phyloP scores from a whole-genome alignment of 2,888 invertebrate species.

The Harmothoe impar region DNA sequence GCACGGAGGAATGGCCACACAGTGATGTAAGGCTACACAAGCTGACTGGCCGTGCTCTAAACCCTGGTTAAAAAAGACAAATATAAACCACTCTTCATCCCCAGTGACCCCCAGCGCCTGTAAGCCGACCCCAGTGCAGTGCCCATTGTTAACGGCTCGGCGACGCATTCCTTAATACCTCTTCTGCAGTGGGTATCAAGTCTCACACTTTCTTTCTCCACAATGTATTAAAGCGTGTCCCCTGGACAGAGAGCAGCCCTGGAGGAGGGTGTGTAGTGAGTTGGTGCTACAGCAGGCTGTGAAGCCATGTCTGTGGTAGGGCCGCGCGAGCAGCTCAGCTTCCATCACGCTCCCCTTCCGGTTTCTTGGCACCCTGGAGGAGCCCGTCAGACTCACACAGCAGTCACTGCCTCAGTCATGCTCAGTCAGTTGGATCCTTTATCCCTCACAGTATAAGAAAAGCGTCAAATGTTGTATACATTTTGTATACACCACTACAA shows the following conservation, averaged over 20 bases:
- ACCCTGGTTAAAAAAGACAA: background rate
- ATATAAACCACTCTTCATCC: background rate
- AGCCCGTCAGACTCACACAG: background rate
- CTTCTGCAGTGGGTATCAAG: too few relatives aligned
- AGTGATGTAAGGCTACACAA: constrained; percentile 22
- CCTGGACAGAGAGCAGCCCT: too few relatives aligned
- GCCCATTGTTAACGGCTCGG: constrained; percentile 11
- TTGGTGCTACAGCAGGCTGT: background rate
- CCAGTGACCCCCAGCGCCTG: constrained; percentile 2
- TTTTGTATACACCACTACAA: too few relatives aligned
- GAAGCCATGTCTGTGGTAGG: background rate
- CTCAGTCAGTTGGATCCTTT: too few relatives aligned
- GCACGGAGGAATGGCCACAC: constrained; percentile 14
- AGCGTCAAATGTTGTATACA: too few relatives aligned
- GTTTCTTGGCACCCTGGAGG: constrained; percentile 51
- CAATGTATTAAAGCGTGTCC: too few relatives aligned
- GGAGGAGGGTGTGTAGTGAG: background rate
- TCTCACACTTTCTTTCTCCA: too few relatives aligned
- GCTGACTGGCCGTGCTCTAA: background rate
- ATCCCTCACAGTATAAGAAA: too few relatives aligned
- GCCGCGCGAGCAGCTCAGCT: background rate
- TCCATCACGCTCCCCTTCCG: constrained; percentile 56
- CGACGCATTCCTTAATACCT: background rate
- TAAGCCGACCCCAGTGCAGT: background rate
- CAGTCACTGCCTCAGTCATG: background rate